These are phyloP conservation scores for Eupelmus urozonus DNA, from an alignment of 2,888 invertebrate genomes.

Conservation along the genomic window DNA sequence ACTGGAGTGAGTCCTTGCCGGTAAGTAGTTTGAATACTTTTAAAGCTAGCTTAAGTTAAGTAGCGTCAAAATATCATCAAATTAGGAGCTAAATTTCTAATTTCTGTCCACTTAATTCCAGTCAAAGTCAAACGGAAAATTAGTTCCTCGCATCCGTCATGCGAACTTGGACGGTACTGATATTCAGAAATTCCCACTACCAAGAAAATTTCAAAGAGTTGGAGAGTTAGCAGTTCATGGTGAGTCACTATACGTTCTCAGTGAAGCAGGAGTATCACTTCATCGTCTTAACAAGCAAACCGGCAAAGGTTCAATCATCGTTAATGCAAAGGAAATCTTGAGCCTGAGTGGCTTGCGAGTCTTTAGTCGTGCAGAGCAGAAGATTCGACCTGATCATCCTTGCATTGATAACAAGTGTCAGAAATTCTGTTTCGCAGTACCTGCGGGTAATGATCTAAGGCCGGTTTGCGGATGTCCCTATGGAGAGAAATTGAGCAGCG, in stretches of 20 bases:
- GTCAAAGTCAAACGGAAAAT: neutral
- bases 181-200: neutral
- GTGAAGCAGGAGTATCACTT: neutral
- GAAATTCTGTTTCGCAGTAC: slow-evolving; percentile 46
- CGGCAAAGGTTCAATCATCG: neutral
- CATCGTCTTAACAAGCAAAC: neutral
- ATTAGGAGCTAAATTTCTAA: neutral
- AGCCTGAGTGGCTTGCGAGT: neutral
- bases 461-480: slow-evolving; percentile 47
- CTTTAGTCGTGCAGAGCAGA: neutral
- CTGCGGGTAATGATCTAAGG: neutral
- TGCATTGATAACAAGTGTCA: slow-evolving; percentile 13
- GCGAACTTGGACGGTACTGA: slow-evolving; percentile 38
- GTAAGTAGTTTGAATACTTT: neutral
- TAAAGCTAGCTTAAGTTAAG: no score
- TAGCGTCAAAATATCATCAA: neutral
- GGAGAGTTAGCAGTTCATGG: neutral
- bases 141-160: neutral
- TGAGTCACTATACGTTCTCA: neutral
- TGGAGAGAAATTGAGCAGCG: slow-evolving; percentile 27
- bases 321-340: neutral
- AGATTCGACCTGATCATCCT: neutral
- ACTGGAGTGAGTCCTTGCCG: slow-evolving; percentile 29
- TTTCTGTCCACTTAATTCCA: no score
- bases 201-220: neutral